Conservation (phyloP, 1,140 invertebrate species). For the Tenebrio molitor region DNA sequence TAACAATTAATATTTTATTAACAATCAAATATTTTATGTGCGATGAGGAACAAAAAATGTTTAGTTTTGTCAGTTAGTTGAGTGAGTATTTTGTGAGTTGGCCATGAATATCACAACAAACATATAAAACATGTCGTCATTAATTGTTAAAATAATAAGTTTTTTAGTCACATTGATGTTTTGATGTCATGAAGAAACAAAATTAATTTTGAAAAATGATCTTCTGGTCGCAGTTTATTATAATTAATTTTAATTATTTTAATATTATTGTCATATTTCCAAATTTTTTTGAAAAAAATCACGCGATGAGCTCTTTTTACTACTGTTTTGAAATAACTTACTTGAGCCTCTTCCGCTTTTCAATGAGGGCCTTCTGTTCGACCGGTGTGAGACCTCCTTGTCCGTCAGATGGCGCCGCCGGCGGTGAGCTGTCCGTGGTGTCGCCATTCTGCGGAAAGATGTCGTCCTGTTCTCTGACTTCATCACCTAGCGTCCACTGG, state of each 20-base stretch:
- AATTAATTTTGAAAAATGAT: no score
- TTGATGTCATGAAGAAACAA: no score
- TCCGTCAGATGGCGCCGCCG: slow-evolving; percentile 57
- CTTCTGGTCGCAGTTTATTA: no score
- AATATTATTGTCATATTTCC: slow-evolving; percentile 3
- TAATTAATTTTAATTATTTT: no score
- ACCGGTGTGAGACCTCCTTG: slow-evolving; percentile 55
- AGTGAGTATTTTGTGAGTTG: no score
- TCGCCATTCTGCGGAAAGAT: slow-evolving; percentile 57
- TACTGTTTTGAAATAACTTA: no score
- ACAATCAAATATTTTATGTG: no score
- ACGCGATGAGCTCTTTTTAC: neutral
- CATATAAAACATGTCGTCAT: no score
- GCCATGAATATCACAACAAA: no score
- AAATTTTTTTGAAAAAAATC: slow-evolving; percentile 16
- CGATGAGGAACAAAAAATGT: neutral
- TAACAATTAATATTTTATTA: neutral
- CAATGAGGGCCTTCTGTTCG: slow-evolving; percentile 55
- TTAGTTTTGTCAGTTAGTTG: no score
- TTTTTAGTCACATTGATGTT: no score
- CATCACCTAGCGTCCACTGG: slow-evolving; percentile 58
- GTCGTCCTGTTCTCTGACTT: slow-evolving; percentile 56
- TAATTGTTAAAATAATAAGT: no score
- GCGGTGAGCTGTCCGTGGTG: slow-evolving; percentile 51
- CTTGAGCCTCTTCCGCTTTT: slow-evolving; percentile 60